Conservation (phyloP, 2,888 invertebrate genomes). For the Mythimna albipuncta region DNA sequence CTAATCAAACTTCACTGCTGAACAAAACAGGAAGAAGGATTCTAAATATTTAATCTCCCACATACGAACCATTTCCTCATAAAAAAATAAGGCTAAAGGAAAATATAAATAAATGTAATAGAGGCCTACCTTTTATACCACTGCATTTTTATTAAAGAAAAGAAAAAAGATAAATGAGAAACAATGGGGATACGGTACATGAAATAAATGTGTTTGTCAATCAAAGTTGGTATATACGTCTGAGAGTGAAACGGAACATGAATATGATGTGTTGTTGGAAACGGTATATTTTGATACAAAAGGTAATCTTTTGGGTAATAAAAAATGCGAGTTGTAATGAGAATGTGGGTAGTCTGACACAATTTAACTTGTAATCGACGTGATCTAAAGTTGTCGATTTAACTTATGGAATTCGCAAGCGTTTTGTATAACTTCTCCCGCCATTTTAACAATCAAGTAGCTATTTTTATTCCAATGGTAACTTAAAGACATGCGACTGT, state of each 20-base stretch:
- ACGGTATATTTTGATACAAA: conserved; percentile 21
- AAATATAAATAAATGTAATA: conserved; percentile 57
- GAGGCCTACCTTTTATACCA: conserved; percentile 56
- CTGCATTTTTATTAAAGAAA: conserved; percentile 63
- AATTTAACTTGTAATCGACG: neutral
- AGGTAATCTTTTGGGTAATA: conserved; percentile 1
- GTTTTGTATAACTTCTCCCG: too few relatives aligned
- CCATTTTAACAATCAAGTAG: too few relatives aligned
- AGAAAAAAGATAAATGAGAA: conserved; percentile 62
- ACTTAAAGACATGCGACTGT: too few relatives aligned
- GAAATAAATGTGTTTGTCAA: conserved; percentile 65
- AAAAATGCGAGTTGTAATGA: neutral
- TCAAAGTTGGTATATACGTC: conserved; percentile 51
- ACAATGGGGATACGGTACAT: conserved; percentile 48
- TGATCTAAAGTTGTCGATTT: neutral
- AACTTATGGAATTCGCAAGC: neutral
- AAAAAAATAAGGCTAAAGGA: conserved; percentile 23
- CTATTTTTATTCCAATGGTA: too few relatives aligned
- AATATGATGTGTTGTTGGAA: conserved; percentile 10
- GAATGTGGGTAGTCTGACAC: neutral
- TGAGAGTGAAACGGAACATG: conserved; percentile 20
- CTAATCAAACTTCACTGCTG: neutral
- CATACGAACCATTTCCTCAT: conserved; percentile 11
- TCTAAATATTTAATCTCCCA: conserved; percentile 42
- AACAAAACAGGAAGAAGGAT: neutral